Percentiles rank a stretch among this genome's conserved stretches.
Evolutionary conservation across 2,797 vertebrate genomes (phyloP).

Genomic region (Benthosema pterotum): DNA sequence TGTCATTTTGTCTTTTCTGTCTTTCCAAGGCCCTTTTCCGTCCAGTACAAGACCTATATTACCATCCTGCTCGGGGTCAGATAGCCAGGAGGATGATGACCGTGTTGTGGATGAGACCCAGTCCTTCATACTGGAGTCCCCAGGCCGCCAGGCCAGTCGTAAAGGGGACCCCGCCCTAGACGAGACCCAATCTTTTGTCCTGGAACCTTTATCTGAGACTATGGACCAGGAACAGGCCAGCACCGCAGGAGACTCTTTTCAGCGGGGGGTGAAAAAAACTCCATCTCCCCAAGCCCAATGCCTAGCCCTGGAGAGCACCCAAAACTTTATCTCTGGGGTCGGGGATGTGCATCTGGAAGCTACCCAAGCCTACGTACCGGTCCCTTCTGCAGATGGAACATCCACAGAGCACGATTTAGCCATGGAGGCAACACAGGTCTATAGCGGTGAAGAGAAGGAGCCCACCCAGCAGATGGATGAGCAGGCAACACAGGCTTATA

Average conservation of each 20-base stretch:
- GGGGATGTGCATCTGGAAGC: conserved; percentile 42
- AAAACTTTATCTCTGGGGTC: conserved; percentile 46
- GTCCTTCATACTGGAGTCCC: conserved; percentile 61
- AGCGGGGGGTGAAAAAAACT: conserved; percentile 32
- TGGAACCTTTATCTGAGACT: conserved; percentile 29
- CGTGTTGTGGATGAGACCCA: conserved; percentile 78
- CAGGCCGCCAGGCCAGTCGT: conserved; percentile 4
- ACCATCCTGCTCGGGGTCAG: conserved; percentile 53
- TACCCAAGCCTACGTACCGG: conserved; percentile 46
- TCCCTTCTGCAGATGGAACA: conserved; percentile 8
- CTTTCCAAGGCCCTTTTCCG: conserved; percentile 31
- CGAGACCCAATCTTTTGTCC: conserved; percentile 26
- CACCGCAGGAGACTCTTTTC: conserved; percentile 49
- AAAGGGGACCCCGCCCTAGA: conserved; percentile 15
- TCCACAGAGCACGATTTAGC: conserved; percentile 43
- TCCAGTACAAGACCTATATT: conserved; percentile 15
- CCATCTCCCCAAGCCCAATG: conserved; percentile 23
- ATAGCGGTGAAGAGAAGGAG: conserved; percentile 25
- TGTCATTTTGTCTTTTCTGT: conserved; percentile 2
- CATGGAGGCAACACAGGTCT: conserved; percentile 59
- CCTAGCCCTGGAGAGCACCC: conserved; percentile 56
- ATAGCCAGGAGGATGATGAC: conserved; percentile 67
- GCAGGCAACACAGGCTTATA: conserved; percentile 72
- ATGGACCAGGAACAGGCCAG: conserved; percentile 22
- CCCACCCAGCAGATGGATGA: conserved; percentile 29